A percentile compares a stretch with the other conserved stretches of the same genome.
phyloP scores from a whole-genome alignment of 2,113 vertebrate genomes.

The Otolemur garnettii region DNA sequence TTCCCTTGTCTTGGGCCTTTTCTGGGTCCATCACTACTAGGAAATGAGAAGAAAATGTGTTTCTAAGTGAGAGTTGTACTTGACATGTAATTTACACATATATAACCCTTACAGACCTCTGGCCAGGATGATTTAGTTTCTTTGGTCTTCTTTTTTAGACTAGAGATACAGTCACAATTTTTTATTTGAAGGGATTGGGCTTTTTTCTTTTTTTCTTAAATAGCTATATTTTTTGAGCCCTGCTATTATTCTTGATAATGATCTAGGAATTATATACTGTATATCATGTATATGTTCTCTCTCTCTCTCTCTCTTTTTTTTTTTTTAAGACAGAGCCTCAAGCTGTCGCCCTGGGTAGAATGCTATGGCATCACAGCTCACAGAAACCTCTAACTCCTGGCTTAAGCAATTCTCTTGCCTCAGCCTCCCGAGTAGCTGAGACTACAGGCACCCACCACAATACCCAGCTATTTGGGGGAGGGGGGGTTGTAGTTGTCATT shows the following conservation, averaged over 20 bases:
- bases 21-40: not conserved
- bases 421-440: too few relatives aligned
- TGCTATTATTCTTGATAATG: not conserved
- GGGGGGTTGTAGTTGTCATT: too few relatives aligned
- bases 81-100: not conserved
- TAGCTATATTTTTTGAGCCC: not conserved
- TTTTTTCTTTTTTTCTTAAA: not conserved
- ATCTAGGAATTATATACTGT: not conserved
- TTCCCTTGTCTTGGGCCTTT: not conserved
- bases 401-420: too few relatives aligned
- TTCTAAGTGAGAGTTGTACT: not conserved
- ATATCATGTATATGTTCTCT: not conserved
- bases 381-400: too few relatives aligned
- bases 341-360: too few relatives aligned
- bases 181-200: not conserved
- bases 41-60: not conserved
- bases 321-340: too few relatives aligned
- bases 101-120: not conserved
- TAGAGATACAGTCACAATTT: not conserved
- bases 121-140: not conserved
- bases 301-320: too few relatives aligned
- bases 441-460: too few relatives aligned
- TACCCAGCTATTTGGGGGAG: too few relatives aligned
- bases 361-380: too few relatives aligned
- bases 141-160: not conserved